Evolutionary conservation across 2,797 vertebrate species (phyloP), one percentile per base, ranked within the genome.

Genomic region (Sebastolobus alascanus): DNA sequence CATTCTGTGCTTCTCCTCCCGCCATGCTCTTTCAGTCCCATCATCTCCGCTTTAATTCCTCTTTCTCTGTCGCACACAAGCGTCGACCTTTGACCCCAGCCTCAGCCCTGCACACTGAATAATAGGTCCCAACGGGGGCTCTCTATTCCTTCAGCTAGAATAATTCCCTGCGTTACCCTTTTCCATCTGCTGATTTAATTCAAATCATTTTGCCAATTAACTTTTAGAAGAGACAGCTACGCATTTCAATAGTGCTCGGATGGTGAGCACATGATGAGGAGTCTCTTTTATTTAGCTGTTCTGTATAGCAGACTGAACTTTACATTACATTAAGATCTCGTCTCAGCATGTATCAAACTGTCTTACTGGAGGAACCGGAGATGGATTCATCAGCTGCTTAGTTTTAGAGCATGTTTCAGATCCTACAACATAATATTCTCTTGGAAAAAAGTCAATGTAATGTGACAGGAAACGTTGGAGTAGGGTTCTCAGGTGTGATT

Each of bases 51-150:
- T 75, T 14, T 76, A 56, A 76, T 79, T 73, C 60, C 31, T 55
- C 7, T 40, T 22, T 52, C 16, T 50, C 52, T 38, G 43, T 33
- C 73, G 20, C 68, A 55, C 40, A 64, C 73, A 73, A 18, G n/a
- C 1, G 4, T 58, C 79, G 63, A 83, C 69, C 77, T 16, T 16
- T 81, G 75, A 87, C 73, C 69, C 27, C 31, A 52, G 33, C 29
- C 68, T 64, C 10, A 27, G 38, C 29, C 16, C 65, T 9, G 55
- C 14, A 3, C 16, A 58, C 60, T 46, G 29, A 76, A 77, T 89
- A 89, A 84, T 84, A 74, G 78, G 75, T 72, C 80, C 90, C 82
- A 80, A 11, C 3, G 55, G 77, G 73, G 78, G 68, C 38, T 65
- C 8, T 31, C 64, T 37, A 9, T 50, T 75, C 56, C 7, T 67